A percentile compares a stretch with the other conserved stretches of the same genome.
These are phyloP conservation scores for Poeciliopsis occidentalis DNA, from an alignment of 2,113 vertebrate genomes.

Conservation along the genomic window DNA sequence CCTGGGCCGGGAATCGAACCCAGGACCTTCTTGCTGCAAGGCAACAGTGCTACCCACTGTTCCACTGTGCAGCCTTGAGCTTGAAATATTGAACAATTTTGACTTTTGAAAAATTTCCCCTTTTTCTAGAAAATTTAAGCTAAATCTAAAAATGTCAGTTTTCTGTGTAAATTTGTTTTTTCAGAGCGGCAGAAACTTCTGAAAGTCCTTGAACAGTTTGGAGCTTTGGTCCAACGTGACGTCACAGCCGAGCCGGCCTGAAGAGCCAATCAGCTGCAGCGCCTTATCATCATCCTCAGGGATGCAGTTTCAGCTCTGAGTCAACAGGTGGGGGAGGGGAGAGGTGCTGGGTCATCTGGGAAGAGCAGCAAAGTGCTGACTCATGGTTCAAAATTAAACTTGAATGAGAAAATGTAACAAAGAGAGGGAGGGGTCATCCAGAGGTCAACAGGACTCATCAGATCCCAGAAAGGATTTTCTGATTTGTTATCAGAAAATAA, in stretches of 20 bases:
- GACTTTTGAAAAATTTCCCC: too few relatives aligned
- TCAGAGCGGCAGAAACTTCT: too few relatives aligned
- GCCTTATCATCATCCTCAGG: neutral
- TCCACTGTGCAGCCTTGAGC: too few relatives aligned
- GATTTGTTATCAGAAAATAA: neutral
- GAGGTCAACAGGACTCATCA: neutral
- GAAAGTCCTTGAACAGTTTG: too few relatives aligned
- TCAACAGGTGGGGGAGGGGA: neutral
- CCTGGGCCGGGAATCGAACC: too few relatives aligned
- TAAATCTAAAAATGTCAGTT: too few relatives aligned
- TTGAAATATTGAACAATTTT: too few relatives aligned
- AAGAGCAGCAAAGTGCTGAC: neutral
- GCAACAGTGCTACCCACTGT: too few relatives aligned
- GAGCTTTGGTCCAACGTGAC: neutral
- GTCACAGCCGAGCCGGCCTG: neutral
- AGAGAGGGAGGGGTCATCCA: neutral
- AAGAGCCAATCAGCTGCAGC: neutral
- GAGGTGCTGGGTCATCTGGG: constrained; percentile 15
- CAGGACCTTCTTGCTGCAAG: too few relatives aligned
- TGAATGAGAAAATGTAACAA: too few relatives aligned
- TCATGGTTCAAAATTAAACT: neutral
- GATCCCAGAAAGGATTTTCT: neutral
- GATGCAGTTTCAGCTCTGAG: constrained; percentile 6
- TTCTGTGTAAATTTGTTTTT: too few relatives aligned
- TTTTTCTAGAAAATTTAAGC: too few relatives aligned